A percentile compares a stretch with the other conserved stretches of the same genome.
phyloP scores from a whole-genome alignment of 2,888 invertebrate species.

The Chirona hameri region DNA sequence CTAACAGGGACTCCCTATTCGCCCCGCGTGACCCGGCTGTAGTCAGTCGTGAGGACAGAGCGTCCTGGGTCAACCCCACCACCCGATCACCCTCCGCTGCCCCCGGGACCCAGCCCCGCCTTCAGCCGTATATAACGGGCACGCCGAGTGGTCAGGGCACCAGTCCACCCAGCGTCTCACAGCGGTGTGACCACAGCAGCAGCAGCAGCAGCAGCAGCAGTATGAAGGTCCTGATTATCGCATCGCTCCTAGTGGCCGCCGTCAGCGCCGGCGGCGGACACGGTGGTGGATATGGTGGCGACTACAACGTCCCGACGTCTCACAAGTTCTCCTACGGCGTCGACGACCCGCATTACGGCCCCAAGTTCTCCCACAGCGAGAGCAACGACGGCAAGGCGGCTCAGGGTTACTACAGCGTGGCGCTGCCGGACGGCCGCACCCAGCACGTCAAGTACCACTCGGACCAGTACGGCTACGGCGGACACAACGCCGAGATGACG shows the following conservation, averaged over 20 bases:
- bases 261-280: neutral
- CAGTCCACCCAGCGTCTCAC: no score
- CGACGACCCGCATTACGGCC: slow-evolving; percentile 33
- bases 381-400: slow-evolving; percentile 36
- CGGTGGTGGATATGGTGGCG: neutral
- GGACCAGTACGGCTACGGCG: neutral
- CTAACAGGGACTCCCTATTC: no score
- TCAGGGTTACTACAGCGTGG: slow-evolving; percentile 37
- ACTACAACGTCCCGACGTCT: slow-evolving; percentile 27
- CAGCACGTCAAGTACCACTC: slow-evolving; percentile 34
- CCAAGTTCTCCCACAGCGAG: slow-evolving; percentile 31
- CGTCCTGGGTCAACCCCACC: no score
- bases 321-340: slow-evolving; percentile 34
- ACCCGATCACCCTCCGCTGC: no score
- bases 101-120: no score
- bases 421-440: slow-evolving; percentile 38
- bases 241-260: no score
- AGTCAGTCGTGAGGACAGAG: no score
- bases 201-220: no score
- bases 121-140: no score
- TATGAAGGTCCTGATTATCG: slow-evolving; percentile 31
- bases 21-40: no score
- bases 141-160: no score
- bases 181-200: no score
- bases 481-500: neutral